A percentile compares a stretch with the other conserved stretches of the same genome.
phyloP scores from a whole-genome alignment of 2,888 invertebrate genomes.

The Caenorhabditis parvicauda region DNA sequence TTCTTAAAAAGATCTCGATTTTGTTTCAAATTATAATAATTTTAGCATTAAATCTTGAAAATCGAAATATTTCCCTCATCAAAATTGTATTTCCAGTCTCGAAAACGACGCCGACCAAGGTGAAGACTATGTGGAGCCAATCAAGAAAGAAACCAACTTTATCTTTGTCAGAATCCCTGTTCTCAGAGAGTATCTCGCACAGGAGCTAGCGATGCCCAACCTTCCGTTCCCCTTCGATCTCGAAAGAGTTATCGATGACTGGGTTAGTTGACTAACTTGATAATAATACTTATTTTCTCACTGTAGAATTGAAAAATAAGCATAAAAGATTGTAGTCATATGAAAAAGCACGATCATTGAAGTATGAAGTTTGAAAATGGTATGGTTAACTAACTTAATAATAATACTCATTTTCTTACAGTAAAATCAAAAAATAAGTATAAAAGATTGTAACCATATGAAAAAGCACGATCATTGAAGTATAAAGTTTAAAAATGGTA shows the following conservation, averaged over 20 bases:
- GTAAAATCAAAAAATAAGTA: too few species aligned
- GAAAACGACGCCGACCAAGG: slow-evolving; percentile 41
- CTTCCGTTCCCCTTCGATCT: slow-evolving; percentile 91
- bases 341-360: too few species aligned
- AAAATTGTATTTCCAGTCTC: slow-evolving; percentile 19
- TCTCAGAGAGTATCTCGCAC: slow-evolving; percentile 81
- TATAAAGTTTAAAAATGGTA: too few species aligned
- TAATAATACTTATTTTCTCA: slow-evolving; percentile 92
- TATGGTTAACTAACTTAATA: too few species aligned
- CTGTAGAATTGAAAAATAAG: too few species aligned
- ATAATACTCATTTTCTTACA: too few species aligned
- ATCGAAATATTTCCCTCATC: neutral
- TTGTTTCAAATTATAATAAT: neutral
- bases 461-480: too few species aligned
- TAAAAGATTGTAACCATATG: too few species aligned
- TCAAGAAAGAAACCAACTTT: slow-evolving; percentile 58
- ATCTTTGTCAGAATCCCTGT: slow-evolving; percentile 81
- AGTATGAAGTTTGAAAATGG: neutral
- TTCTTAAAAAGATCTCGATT: neutral
- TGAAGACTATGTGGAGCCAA: slow-evolving; percentile 50
- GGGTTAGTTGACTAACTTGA: slow-evolving; percentile 70
- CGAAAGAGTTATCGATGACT: slow-evolving; percentile 92
- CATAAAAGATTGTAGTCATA: too few species aligned
- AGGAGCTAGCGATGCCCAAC: slow-evolving; percentile 84
- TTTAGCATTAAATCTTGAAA: neutral